Conservation (phyloP, 1,140 invertebrate species). For the Diprion similis region DNA sequence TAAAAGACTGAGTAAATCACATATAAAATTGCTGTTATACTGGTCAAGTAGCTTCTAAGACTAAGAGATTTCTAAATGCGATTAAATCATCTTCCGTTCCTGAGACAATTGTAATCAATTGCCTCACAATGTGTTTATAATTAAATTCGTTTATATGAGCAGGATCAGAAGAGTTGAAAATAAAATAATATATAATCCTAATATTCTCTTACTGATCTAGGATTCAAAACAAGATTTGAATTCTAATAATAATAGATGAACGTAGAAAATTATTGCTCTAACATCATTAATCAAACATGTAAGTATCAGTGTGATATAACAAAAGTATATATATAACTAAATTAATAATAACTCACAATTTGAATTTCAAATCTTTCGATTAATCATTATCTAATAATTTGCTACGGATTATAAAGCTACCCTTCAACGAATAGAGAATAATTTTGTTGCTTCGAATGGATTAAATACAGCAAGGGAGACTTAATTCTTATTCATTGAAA, state of each 20-base stretch:
- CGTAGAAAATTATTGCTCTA: constrained; percentile 5
- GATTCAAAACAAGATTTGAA: background rate
- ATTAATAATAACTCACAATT: constrained; percentile 4
- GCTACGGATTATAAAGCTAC: background rate
- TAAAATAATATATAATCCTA: background rate
- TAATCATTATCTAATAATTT: constrained; percentile 5
- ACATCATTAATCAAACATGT: background rate
- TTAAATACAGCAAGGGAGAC: constrained; percentile 2
- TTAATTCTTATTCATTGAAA: constrained; percentile 6
- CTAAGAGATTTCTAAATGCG: too few relatives aligned
- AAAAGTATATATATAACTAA: constrained; percentile 2
- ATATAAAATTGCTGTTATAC: too few relatives aligned
- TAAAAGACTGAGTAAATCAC: too few relatives aligned
- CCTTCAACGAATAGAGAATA: constrained; percentile 5
- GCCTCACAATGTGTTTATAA: background rate
- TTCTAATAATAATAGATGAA: background rate
- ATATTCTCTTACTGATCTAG: constrained; percentile 3
- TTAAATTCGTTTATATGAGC: background rate
- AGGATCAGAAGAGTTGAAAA: background rate
- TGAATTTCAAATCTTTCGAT: background rate
- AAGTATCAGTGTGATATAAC: constrained; percentile 7
- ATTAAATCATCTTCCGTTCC: background rate
- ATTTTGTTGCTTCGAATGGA: background rate
- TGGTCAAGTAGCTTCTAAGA: too few relatives aligned
- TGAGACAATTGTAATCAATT: background rate